Base-by-base conservation (phyloP, 2,113 vertebrate genomes). In the Dolichallabes microphthalmus region DNA sequence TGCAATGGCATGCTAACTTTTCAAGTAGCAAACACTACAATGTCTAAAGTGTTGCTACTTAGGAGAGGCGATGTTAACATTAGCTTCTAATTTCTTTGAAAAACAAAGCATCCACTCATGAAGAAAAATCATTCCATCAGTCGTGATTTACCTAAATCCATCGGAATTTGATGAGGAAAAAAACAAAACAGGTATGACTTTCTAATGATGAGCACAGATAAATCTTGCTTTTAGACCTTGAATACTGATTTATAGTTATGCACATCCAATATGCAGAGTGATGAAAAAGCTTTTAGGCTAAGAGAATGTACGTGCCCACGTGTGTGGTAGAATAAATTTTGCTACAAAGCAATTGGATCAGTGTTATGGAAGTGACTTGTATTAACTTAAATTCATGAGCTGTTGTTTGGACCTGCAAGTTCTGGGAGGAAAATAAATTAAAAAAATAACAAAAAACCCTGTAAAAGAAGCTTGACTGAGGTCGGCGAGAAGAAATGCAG, bases 41-140 rank as follows among this genome's bases (percentile, higher is more conserved):
- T 3, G 1, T 9, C 52, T 22, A 30, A 58, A 55, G 52, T n/a
- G 52, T n/a, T 55, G 7, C 8, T 10, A 27, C 45, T 55, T 1
- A 57, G 7, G n/a, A 82, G n/a, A 50, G 9, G 68, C 4, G 2
- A 8, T 17, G 5, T 13, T 30, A 35, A 63, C 86, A 83, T 79
- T 45, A 77, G 75, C 74, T 83, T 86, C 83, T 87, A 69, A 84
- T 87, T 80, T 71, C 68, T 58, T 81, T 73, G 2, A 22, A 84
- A 87, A 71, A n/a, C 58, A 53, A 87, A 83, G 60, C 35, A 63
- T 14, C 10, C 30, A 35, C 50, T 61, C 64, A 60, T 78, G 61
- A 45, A 66, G 53, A 71, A 83, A 78, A 86, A 78, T 22, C 0
- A 1, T 66, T 52, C 17, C 2, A 83, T 71, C 4, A n/a, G 19